Conservation (phyloP, 1,140 invertebrate genomes). For the Drosophila takahashii region DNA sequence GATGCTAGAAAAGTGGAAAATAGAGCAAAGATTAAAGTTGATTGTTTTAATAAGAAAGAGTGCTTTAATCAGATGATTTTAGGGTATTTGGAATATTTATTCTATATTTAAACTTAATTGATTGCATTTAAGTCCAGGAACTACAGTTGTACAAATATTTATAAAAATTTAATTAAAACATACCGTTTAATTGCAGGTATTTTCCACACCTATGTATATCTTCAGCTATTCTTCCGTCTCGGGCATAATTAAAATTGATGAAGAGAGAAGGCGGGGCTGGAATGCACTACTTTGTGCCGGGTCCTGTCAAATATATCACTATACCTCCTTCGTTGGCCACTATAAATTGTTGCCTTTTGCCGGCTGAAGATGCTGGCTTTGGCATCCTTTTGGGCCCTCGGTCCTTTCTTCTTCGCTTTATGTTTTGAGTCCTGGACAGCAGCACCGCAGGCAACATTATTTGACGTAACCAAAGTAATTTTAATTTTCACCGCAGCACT, state of each 20-base stretch:
- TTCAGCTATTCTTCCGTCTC: background rate
- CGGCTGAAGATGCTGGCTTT: conserved; percentile 37
- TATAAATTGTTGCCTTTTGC: conserved; percentile 73
- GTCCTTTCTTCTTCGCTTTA: conserved; percentile 27
- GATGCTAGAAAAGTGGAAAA: background rate
- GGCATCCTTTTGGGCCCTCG: conserved; percentile 15
- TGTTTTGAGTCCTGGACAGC: conserved; percentile 49
- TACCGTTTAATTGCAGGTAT: background rate
- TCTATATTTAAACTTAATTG: background rate
- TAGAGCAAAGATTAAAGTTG: background rate
- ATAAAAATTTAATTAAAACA: too few species aligned
- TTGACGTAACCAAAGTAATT: conserved; percentile 82
- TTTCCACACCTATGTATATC: background rate
- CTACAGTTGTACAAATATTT: too few species aligned
- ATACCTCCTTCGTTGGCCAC: conserved; percentile 64
- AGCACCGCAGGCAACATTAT: conserved; percentile 76
- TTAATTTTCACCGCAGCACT: conserved; percentile 76
- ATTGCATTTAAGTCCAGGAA: too few species aligned
- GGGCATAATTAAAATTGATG: conserved; percentile 60
- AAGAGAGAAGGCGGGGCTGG: conserved; percentile 27
- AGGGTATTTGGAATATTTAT: background rate
- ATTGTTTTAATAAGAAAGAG: background rate
- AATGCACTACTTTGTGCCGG: conserved; percentile 24
- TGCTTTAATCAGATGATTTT: background rate
- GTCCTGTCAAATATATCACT: conserved; percentile 75